Evolutionary conservation across 37 sponge, comb jelly and placozoan genomes (phyloP).

Genomic region (Halichondria panicea): DNA sequence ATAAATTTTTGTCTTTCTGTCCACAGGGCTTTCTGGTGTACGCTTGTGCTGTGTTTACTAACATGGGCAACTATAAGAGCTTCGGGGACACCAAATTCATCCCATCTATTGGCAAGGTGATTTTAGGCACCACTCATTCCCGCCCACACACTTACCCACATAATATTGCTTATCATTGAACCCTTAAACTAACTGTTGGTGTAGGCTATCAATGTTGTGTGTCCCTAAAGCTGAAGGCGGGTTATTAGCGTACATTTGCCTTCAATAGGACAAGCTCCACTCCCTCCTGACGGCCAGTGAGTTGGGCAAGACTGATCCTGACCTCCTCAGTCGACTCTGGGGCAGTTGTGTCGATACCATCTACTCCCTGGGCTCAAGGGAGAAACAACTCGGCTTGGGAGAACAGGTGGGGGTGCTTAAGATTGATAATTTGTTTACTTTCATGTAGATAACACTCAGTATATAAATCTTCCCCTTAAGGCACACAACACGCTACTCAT

Average conservation of each 20-base stretch:
- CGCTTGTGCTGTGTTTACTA: conserved; percentile 72
- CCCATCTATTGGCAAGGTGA: conserved; percentile 72
- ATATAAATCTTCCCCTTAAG: no score
- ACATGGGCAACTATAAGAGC: conserved; percentile 90
- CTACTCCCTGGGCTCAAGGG: conserved; percentile 58
- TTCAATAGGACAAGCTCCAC: conserved; percentile 54
- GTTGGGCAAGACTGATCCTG: conserved; percentile 20
- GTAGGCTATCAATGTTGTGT: background rate
- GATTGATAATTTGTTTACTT: no score
- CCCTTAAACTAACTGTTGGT: background rate
- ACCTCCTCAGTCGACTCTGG: conserved; percentile 63
- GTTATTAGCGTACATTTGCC: background rate
- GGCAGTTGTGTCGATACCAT: conserved; percentile 51
- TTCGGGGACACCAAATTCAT: conserved; percentile 93
- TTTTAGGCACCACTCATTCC: background rate
- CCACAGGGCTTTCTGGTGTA: conserved; percentile 69
- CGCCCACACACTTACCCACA: background rate
- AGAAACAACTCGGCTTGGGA: conserved; percentile 70
- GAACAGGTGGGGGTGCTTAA: no score
- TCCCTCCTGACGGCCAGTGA: conserved; percentile 47
- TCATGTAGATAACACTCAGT: no score
- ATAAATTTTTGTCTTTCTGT: background rate
- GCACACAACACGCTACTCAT: no score
- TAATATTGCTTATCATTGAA: background rate
- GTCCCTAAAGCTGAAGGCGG: background rate